These are phyloP conservation scores for Sweltsa coloradensis DNA, from an alignment of 1,140 invertebrate genomes.

Conservation along the genomic window DNA sequence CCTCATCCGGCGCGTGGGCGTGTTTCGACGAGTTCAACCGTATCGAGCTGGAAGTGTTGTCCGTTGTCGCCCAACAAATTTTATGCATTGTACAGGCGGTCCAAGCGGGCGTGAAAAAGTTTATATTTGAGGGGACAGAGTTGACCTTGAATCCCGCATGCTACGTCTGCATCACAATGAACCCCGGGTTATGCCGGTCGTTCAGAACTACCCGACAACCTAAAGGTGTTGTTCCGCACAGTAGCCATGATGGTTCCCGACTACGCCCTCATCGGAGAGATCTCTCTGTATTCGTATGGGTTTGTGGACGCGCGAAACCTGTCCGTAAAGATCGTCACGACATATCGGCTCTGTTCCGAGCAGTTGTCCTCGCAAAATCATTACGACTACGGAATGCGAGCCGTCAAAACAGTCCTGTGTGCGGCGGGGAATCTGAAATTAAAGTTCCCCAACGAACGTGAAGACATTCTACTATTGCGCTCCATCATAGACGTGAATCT, in stretches of 20 bases:
- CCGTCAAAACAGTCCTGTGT: constrained; percentile 69
- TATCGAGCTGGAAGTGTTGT: constrained; percentile 81
- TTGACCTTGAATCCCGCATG: constrained; percentile 65
- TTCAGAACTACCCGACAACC: constrained; percentile 77
- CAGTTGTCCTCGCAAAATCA: constrained; percentile 78
- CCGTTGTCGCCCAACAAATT: constrained; percentile 74
- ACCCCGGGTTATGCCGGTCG: constrained; percentile 82
- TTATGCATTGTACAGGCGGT: constrained; percentile 70
- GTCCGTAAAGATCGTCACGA: constrained; percentile 79
- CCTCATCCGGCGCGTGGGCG: constrained; percentile 81
- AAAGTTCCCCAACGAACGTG: constrained; percentile 67
- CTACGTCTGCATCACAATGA: constrained; percentile 90
- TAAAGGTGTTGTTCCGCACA: constrained; percentile 82
- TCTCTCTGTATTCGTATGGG: constrained; percentile 80
- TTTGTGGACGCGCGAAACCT: constrained; percentile 69
- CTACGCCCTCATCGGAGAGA: constrained; percentile 84
- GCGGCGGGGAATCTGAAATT: constrained; percentile 81
- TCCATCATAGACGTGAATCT: constrained; percentile 88
- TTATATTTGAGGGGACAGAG: constrained; percentile 78
- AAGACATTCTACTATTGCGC: constrained; percentile 62
- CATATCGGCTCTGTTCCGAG: constrained; percentile 79
- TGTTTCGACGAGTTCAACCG: constrained; percentile 94
- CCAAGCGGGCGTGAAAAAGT: constrained; percentile 49
- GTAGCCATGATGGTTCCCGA: constrained; percentile 95
- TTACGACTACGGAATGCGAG: constrained; percentile 80